Conservation (phyloP, 2,113 vertebrate species). For the Greenwoodochromis staneri region DNA sequence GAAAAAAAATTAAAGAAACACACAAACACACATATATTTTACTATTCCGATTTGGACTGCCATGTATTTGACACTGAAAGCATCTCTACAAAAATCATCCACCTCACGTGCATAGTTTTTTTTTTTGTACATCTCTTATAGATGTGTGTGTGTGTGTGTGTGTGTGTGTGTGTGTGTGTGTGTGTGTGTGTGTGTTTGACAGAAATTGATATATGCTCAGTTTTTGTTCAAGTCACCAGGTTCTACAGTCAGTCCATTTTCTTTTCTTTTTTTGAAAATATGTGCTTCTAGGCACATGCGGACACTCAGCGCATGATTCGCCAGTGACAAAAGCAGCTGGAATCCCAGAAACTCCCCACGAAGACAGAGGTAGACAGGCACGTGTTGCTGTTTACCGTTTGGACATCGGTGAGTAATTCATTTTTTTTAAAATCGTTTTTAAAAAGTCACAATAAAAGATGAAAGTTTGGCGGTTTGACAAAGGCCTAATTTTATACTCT, state of each 20-base stretch:
- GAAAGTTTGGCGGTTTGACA: not conserved
- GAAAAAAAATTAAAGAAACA: not conserved
- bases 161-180: too few species aligned
- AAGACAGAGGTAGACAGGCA: not conserved
- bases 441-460: not conserved
- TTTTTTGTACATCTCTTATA: not conserved
- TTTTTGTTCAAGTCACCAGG: not conserved
- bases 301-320: not conserved
- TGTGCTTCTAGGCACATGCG: not conserved
- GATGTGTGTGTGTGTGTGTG: not conserved
- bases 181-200: not conserved
- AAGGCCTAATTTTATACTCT: not conserved
- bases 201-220: not conserved
- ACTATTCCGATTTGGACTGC: slow-evolving; percentile 1
- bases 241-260: not conserved
- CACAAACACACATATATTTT: slow-evolving; percentile 10
- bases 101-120: not conserved
- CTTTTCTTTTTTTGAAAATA: not conserved
- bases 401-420: slow-evolving; percentile 12
- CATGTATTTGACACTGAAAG: slow-evolving; percentile 26
- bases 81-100: not conserved
- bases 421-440: not conserved
- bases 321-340: not conserved
- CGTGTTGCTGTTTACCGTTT: slow-evolving; percentile 30
- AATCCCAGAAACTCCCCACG: not conserved